These are phyloP conservation scores for Sebastes elongatus DNA, from an alignment of 2,797 vertebrate genomes.

Conservation along the genomic window DNA sequence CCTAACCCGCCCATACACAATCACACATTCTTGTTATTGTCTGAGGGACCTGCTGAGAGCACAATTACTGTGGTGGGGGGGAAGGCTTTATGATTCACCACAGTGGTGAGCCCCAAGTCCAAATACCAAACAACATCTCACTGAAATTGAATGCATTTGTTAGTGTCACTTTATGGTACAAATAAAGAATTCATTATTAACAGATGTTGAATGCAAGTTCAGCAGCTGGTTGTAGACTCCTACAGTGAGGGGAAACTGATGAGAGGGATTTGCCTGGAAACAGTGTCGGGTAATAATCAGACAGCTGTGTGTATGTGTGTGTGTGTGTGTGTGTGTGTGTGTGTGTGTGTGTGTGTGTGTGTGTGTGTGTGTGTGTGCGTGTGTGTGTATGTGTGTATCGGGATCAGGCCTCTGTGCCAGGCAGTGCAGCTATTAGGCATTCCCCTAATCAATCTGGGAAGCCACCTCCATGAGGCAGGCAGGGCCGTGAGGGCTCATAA, in stretches of 20 bases:
- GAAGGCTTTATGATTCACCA: conserved; percentile 50
- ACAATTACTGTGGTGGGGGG: conserved; percentile 53
- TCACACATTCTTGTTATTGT: conserved; percentile 65
- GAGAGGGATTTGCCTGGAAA: conserved; percentile 19
- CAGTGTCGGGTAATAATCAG: conserved; percentile 1
- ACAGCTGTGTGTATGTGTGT: neutral
- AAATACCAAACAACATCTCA: conserved; percentile 45
- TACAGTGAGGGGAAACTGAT: conserved; percentile 4
- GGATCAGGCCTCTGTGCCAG: conserved; percentile 13
- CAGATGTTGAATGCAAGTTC: conserved; percentile 32
- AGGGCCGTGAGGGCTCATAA: conserved; percentile 71
- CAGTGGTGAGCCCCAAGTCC: conserved; percentile 32
- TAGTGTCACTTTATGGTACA: conserved; percentile 19
- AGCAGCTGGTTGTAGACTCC: conserved; percentile 28
- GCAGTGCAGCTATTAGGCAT: conserved; percentile 59
- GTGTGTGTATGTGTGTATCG: neutral
- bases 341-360: neutral
- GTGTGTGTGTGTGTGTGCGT: neutral
- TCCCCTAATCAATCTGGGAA: conserved; percentile 66
- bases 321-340: neutral
- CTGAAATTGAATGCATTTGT: conserved; percentile 64
- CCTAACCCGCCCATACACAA: conserved; percentile 28
- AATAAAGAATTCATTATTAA: conserved; percentile 31
- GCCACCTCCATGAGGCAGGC: conserved; percentile 48
- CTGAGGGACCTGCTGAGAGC: conserved; percentile 54